Base-by-base conservation (phyloP, 2,888 invertebrate species). In the Andrena chrysosceles region DNA sequence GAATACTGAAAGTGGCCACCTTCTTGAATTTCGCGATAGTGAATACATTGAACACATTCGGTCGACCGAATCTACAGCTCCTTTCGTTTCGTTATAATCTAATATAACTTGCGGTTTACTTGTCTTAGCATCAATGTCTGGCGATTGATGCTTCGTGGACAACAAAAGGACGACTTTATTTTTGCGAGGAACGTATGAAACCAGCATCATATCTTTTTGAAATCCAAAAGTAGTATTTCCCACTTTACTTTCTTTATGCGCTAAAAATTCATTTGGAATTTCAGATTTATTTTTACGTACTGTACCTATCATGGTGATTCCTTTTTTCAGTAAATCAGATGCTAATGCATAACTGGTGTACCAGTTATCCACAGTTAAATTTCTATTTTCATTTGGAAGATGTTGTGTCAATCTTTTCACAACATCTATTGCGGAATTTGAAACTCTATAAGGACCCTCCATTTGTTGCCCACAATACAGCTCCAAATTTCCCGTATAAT, bases 1-100 rank as follows among this genome's bases (percentile, higher is more conserved):
- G 20, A 54, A 54, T 54, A 52, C 7, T 8, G n/a, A 1, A n/a
- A 54, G n/a, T 54, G 54, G n/a, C 54, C 54, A 54, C n/a, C 20
- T 54, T 54, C 20, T 54, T 20, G 54, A n/a, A n/a, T 20, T 54
- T 54, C 54, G 54, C 20, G 54, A 54, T 20, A 54, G 7, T n/a
- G 54, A 54, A 54, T 54, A 54, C n/a, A n/a, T 54, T 54, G 54
- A 16, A n/a, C n/a, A 16, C 54, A 54, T 54, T 8, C n/a, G 54
- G n/a, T 54, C 54, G 16, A n/a, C 16, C n/a, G 54, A 20, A 20
- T 54, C 54, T 16, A 54, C 54, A 8, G 6, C 54, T 54, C 54
- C n/a, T n/a, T 54, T 54, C 20, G 54, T 54, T n/a, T 8, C n/a
- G 20, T 54, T 54, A 20, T 54, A 54, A 54, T 54, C 54, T n/a